Conservation (phyloP, 2,797 vertebrate genomes). For the Ctenopoma kingsleyae region DNA sequence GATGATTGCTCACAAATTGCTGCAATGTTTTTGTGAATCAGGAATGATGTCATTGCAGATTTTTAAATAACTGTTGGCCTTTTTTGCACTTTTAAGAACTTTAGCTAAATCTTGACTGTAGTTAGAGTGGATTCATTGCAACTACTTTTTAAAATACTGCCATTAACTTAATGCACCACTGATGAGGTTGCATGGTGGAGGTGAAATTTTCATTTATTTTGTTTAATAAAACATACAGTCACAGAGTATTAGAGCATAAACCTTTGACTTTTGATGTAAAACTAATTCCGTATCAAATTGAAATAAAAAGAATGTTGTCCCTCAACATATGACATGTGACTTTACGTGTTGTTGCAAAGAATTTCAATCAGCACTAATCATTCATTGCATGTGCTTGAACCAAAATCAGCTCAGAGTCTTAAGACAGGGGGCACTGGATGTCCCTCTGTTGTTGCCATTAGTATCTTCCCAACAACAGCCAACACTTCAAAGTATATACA, state of each 20-base stretch:
- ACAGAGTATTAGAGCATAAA: neutral
- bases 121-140: neutral
- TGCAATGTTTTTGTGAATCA: slow-evolving; percentile 46
- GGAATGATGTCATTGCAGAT: slow-evolving; percentile 45
- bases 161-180: neutral
- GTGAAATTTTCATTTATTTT: neutral
- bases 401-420: slow-evolving; percentile 13
- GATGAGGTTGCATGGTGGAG: neutral
- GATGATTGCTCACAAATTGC: slow-evolving; percentile 54
- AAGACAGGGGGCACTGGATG: slow-evolving; percentile 4
- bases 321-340: too few species aligned
- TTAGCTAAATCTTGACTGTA: neutral
- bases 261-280: too few species aligned
- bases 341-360: too few species aligned
- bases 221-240: slow-evolving; percentile 3
- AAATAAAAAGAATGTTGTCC: slow-evolving; percentile 1
- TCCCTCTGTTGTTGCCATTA: slow-evolving; percentile 50
- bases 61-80: slow-evolving; percentile 29
- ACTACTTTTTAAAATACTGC: neutral
- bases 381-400: slow-evolving; percentile 22
- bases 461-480: slow-evolving; percentile 53
- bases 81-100: slow-evolving; percentile 25
- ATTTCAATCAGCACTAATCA: neutral
- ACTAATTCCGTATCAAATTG: neutral
- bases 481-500: slow-evolving; percentile 67